A percentile compares a stretch with the other conserved stretches of the same genome.
These are phyloP conservation scores for Anisognathus igniventris DNA, from an alignment of 2,797 vertebrate genomes.

Conservation along the genomic window DNA sequence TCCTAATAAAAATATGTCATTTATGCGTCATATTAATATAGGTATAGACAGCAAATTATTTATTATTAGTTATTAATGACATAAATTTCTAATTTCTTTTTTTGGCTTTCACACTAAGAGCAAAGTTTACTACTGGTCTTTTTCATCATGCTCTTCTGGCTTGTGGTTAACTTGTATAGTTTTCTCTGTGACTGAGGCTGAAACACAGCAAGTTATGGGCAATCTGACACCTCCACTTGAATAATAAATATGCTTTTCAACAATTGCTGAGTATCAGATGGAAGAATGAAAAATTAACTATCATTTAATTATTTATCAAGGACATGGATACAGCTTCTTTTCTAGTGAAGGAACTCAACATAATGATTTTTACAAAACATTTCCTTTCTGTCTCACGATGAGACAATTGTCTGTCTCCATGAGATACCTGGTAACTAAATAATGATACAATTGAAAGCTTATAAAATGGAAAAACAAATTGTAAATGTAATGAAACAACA, in stretches of 20 bases:
- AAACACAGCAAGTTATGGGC: background rate
- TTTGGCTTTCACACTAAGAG: background rate
- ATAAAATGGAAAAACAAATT: background rate
- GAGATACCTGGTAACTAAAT: background rate
- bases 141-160: background rate
- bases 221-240: constrained; percentile 1
- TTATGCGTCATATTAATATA: background rate
- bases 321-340: background rate
- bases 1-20: background rate
- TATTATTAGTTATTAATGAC: background rate
- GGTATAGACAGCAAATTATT: background rate
- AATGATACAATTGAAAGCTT: background rate
- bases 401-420: background rate
- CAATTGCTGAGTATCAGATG: background rate
- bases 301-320: constrained; percentile 37
- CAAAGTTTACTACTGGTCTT: background rate
- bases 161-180: background rate
- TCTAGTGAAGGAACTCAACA: background rate
- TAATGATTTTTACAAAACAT: background rate
- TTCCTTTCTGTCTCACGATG: background rate
- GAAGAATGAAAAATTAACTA: constrained; percentile 23
- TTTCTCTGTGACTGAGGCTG: background rate
- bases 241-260: background rate
- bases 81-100: background rate
- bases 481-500: background rate